phyloP scores from a whole-genome alignment of 2,888 invertebrate genomes.

The Ichneumoninae sp. region DNA sequence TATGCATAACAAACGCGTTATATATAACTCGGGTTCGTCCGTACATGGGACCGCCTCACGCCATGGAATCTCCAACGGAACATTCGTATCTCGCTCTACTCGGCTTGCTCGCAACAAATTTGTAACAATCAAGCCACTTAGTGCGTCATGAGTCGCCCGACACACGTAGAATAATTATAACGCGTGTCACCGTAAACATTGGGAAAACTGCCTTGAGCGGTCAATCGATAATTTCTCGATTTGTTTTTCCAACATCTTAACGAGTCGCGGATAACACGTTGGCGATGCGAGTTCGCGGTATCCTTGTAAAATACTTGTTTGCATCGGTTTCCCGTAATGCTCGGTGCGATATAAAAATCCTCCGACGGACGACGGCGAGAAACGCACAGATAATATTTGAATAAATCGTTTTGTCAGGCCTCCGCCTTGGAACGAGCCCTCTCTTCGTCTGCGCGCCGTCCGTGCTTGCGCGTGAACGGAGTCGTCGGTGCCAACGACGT shows the following conservation, averaged over 20 bases:
- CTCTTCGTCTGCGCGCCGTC: constrained; percentile 11
- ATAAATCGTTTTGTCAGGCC: constrained; percentile 32
- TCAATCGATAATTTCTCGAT: constrained; percentile 21
- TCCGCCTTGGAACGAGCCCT: constrained; percentile 17
- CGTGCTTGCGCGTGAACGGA: constrained; percentile 3
- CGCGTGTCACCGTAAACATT: constrained; percentile 43
- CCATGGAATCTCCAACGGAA: constrained; percentile 25
- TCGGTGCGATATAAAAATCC: background rate
- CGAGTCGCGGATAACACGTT: background rate
- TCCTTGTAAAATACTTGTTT: background rate
- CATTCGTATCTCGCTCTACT: constrained; percentile 37
- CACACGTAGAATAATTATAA: constrained; percentile 65
- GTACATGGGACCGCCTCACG: constrained; percentile 25
- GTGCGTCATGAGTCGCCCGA: constrained; percentile 30
- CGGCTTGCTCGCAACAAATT: constrained; percentile 69
- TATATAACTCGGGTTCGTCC: background rate
- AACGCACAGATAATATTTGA: constrained; percentile 18
- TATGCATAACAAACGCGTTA: constrained; percentile 1
- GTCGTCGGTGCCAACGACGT: constrained; percentile 4
- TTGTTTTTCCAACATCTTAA: constrained; percentile 13
- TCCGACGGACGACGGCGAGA: background rate
- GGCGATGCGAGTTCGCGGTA: background rate
- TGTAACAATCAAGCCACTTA: constrained; percentile 75
- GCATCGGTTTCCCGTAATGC: background rate
- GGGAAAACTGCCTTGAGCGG: constrained; percentile 16